phyloP scores from a whole-genome alignment of 2,888 invertebrate genomes.

The Crocallis elinguaria region DNA sequence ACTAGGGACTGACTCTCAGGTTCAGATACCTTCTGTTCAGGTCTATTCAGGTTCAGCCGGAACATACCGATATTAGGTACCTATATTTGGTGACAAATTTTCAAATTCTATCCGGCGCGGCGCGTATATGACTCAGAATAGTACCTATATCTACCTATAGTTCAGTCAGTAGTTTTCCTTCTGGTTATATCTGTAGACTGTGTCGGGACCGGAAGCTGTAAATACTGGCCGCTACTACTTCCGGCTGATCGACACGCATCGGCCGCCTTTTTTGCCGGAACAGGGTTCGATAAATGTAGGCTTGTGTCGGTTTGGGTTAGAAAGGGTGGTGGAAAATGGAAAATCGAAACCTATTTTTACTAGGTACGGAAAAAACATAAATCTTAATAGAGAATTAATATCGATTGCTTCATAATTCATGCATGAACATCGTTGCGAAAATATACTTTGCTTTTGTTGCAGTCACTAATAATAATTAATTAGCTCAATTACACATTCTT shows the following conservation, averaged over 20 bases:
- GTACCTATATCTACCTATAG: too few relatives aligned
- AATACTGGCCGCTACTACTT: conserved; percentile 77
- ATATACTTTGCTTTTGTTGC: too few relatives aligned
- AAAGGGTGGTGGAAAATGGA: conserved; percentile 15
- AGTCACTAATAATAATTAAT: too few relatives aligned
- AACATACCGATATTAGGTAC: too few relatives aligned
- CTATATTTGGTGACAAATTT: too few relatives aligned
- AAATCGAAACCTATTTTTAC: conserved; percentile 22
- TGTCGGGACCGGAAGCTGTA: conserved; percentile 70
- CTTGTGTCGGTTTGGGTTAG: conserved; percentile 35
- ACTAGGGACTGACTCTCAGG: too few relatives aligned
- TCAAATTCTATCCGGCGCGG: too few relatives aligned
- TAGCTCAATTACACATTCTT: too few relatives aligned
- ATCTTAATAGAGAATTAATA: conserved; percentile 1
- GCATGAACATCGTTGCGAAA: background rate
- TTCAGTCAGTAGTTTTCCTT: background rate
- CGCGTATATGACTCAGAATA: too few relatives aligned
- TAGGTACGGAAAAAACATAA: conserved; percentile 11
- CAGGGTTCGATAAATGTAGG: conserved; percentile 38
- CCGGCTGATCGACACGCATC: conserved; percentile 76
- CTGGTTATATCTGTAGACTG: conserved; percentile 10
- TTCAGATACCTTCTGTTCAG: too few relatives aligned
- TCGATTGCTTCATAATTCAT: background rate
- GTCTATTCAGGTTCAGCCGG: too few relatives aligned
- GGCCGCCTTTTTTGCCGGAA: conserved; percentile 52